Base-by-base conservation (phyloP, 2,113 vertebrate species). In the Paratilapia polleni region DNA sequence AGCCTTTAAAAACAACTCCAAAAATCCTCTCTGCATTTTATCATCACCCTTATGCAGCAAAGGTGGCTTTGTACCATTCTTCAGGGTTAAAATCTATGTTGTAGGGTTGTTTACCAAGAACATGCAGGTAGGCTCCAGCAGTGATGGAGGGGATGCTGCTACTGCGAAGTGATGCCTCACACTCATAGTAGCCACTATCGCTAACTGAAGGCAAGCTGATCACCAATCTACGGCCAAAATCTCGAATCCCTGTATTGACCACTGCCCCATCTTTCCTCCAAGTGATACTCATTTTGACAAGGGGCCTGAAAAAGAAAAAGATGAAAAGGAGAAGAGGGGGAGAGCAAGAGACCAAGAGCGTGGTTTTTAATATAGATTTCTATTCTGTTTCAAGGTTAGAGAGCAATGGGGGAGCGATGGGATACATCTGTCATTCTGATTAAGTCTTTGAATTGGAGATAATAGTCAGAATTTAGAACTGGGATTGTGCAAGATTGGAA, bases 141-240 rank as follows among this genome's bases (percentile, higher is more conserved):
- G 94, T 91, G 49, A 96, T 96, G 0, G 98, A 93, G 0, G 97
- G 96, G 73, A 97, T 96, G 2, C 97, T 98, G 95, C 98, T 98
- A 88, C 98, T 97, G 70, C 97, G 97, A 3, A 99, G 97, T 5
- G 97, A 93, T 0, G 97, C 98, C 94, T 99, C 97, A 0, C 98
- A 99, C 91, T 97, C 96, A 0, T 99, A 99, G 96, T 96, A 98
- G 79, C 98, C 98, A 0, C 97, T 95, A 57, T 99, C 97, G 0
- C 96, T 91, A 88, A 97, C 92, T 0, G 90, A 60, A 2, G 98
- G 98, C 91, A 95, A 95, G 47, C 97, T 95, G 94, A 99, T 96
- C 90, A 97, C 97, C 91, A 99, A 93, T 19, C 97, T 94, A 15
- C 98, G 98, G 88, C 96, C 97, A 73, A 97, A 97, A 94, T 99